These are phyloP conservation scores for Andricus grossulariae DNA, from an alignment of 1,140 invertebrate genomes.

Conservation along the genomic window DNA sequence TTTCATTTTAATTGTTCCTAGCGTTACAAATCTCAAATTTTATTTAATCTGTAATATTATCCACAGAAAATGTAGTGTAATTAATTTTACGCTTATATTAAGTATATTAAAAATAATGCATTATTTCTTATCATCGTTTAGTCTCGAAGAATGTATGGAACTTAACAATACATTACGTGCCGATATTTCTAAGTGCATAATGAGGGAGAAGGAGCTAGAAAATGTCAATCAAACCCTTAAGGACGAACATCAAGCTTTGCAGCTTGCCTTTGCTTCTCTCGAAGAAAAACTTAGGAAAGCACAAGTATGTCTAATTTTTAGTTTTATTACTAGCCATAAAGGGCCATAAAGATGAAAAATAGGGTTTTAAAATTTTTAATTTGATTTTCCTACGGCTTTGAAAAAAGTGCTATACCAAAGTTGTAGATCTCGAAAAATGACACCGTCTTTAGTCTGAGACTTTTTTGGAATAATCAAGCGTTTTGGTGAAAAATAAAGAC, in stretches of 20 bases:
- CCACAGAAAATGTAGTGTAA: too few relatives aligned
- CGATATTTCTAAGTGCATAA: constrained; percentile 81
- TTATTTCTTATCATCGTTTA: constrained; percentile 63
- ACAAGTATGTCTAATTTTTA: constrained; percentile 78
- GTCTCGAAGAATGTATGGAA: constrained; percentile 84
- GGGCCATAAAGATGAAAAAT: too few relatives aligned
- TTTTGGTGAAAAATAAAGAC: too few relatives aligned
- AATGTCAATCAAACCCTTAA: constrained; percentile 90
- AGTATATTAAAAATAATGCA: too few relatives aligned
- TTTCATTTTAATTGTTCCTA: constrained; percentile 24
- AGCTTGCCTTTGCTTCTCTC: constrained; percentile 90
- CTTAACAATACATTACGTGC: constrained; percentile 80
- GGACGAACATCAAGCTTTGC: constrained; percentile 96
- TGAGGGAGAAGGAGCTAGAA: constrained; percentile 83
- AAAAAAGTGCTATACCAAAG: too few relatives aligned
- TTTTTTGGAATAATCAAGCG: too few relatives aligned
- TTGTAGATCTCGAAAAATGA: too few relatives aligned
- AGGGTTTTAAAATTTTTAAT: too few relatives aligned
- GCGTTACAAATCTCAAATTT: not conserved
- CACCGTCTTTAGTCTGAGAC: too few relatives aligned
- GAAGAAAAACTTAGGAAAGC: constrained; percentile 92
- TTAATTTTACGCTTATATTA: too few relatives aligned
- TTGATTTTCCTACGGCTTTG: too few relatives aligned
- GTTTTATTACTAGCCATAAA: not conserved
- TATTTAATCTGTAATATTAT: too few relatives aligned